Evolutionary conservation across 2,888 invertebrate genomes (phyloP).

Genomic region (Tetragonula carbonaria): DNA sequence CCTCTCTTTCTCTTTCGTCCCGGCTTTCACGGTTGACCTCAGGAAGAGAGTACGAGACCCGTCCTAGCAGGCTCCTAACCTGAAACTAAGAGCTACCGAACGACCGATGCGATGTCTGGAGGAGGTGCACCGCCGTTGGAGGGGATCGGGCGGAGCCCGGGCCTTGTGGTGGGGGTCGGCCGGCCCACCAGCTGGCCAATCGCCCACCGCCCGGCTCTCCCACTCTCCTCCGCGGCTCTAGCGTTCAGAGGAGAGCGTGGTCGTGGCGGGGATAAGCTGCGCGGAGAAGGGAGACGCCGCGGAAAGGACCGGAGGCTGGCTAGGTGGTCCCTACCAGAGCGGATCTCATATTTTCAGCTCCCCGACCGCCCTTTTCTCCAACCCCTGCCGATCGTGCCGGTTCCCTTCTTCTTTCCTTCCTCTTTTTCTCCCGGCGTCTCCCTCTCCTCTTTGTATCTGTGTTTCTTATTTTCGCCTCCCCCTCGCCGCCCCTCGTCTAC

Average conservation of each 20-base stretch:
- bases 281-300: slow-evolving; percentile 69
- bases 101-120: slow-evolving; percentile 82
- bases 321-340: slow-evolving; percentile 81
- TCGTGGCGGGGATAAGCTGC: slow-evolving; percentile 68
- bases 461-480: slow-evolving; percentile 39
- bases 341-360: slow-evolving; percentile 83
- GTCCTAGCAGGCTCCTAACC: slow-evolving; percentile 84
- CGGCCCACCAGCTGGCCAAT: slow-evolving; percentile 77
- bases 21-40: slow-evolving; percentile 54
- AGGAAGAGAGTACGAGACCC: slow-evolving; percentile 82
- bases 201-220: slow-evolving; percentile 77
- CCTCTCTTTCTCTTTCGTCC: too few relatives aligned
- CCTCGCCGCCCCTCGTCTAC: too few relatives aligned
- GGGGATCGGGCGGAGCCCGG: slow-evolving; percentile 77
- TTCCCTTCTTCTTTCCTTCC: slow-evolving; percentile 75
- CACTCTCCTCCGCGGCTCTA: slow-evolving; percentile 78
- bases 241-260: slow-evolving; percentile 71
- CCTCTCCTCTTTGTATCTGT: slow-evolving; percentile 59
- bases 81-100: slow-evolving; percentile 84
- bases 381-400: slow-evolving; percentile 82
- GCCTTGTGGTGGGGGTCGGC: slow-evolving; percentile 75
- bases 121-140: slow-evolving; percentile 79
- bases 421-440: slow-evolving; percentile 67
- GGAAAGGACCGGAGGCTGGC: slow-evolving; percentile 83
- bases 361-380: slow-evolving; percentile 80